Conservation (phyloP, 2,797 vertebrate species). For the Mus caroli region DNA sequence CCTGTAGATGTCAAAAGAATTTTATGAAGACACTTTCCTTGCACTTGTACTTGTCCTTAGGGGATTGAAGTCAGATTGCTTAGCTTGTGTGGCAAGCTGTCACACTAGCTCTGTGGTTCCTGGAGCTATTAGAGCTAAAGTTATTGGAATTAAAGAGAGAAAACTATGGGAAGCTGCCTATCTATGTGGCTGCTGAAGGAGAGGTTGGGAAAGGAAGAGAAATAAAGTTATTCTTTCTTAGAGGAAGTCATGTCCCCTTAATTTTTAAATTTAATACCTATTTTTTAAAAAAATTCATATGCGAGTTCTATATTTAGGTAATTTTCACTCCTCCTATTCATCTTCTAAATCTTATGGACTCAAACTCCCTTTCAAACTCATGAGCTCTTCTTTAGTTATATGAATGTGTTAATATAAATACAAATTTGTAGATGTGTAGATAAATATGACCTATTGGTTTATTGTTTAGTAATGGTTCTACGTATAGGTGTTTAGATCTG, state of each 20-base stretch:
- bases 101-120: no score
- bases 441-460: not conserved
- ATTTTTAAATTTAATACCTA: not conserved
- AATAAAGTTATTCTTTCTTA: not conserved
- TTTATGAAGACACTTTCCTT: not conserved
- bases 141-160: not conserved
- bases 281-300: not conserved
- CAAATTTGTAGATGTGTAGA: not conserved
- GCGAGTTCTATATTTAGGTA: not conserved
- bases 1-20: not conserved
- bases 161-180: not conserved
- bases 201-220: not conserved
- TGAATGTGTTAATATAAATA: not conserved
- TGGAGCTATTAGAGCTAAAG: not conserved
- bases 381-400: not conserved
- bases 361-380: not conserved
- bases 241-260: not conserved
- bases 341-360: not conserved
- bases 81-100: not conserved
- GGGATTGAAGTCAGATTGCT: not conserved
- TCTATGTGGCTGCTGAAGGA: not conserved
- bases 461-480: not conserved
- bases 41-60: not conserved
- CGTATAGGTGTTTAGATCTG: not conserved
- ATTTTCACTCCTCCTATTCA: not conserved